These are phyloP conservation scores for Bergia puertoricense DNA, from an alignment of 92 coral and sea anemone genomes.

Conservation along the genomic window DNA sequence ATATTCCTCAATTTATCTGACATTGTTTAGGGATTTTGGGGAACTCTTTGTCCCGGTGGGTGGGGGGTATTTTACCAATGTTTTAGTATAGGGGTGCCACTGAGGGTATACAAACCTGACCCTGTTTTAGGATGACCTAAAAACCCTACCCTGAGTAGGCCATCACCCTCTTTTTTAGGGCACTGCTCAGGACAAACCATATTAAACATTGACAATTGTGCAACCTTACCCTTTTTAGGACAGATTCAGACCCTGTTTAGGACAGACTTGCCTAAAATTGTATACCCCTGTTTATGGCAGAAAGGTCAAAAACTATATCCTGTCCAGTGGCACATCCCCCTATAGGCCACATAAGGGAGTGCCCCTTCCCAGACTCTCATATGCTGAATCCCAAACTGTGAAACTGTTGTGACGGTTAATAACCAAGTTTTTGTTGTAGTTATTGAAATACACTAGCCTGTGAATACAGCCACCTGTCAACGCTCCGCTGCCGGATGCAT, in stretches of 20 bases:
- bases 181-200: too few species aligned
- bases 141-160: too few species aligned
- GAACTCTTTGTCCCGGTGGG: background rate
- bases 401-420: conserved; percentile 13
- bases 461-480: conserved; percentile 34
- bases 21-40: background rate
- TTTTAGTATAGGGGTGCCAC: too few species aligned
- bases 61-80: too few species aligned
- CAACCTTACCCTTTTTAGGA: too few species aligned
- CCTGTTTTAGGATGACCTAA: too few species aligned
- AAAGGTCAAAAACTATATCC: conserved; percentile 17
- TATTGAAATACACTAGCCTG: conserved; percentile 35
- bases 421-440: conserved; percentile 52
- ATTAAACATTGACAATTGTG: too few species aligned
- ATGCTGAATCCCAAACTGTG: conserved; percentile 44
- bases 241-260: too few species aligned
- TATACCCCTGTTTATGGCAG: background rate
- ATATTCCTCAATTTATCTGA: conserved; percentile 60
- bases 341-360: conserved; percentile 44
- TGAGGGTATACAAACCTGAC: too few species aligned
- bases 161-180: too few species aligned
- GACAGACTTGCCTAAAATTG: too few species aligned
- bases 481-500: conserved; percentile 47
- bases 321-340: conserved; percentile 44
- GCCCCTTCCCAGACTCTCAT: conserved; percentile 45